Percentiles rank a stretch among this genome's conserved stretches.
These are phyloP conservation scores for Bubo scandiacus DNA, from an alignment of 2,113 vertebrate species.

Conservation along the genomic window DNA sequence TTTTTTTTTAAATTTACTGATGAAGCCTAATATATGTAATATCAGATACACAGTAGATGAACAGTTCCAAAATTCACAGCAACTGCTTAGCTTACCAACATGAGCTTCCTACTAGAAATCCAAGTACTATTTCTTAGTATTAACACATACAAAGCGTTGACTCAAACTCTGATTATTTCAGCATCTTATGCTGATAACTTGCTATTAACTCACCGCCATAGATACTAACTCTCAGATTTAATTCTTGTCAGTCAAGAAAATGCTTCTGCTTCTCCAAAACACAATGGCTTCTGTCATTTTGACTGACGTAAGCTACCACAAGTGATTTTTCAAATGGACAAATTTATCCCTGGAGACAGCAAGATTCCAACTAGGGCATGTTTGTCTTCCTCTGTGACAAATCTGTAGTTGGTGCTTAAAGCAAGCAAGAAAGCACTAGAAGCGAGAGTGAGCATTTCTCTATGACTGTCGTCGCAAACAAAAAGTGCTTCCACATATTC, in stretches of 20 bases:
- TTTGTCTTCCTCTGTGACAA: slow-evolving; percentile 11
- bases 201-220: not conserved
- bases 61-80: not conserved
- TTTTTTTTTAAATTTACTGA: not conserved
- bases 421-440: not conserved
- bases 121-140: not conserved
- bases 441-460: not conserved
- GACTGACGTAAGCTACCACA: slow-evolving; percentile 40
- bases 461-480: not conserved
- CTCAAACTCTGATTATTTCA: not conserved
- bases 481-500: not conserved
- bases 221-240: slow-evolving; percentile 13
- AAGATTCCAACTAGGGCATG: slow-evolving; percentile 32
- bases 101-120: not conserved
- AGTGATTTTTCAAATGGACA: slow-evolving; percentile 59
- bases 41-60: not conserved
- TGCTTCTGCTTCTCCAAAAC: not conserved
- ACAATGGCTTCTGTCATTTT: slow-evolving; percentile 50
- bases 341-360: slow-evolving; percentile 49
- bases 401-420: not conserved
- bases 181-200: not conserved
- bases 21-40: too few species aligned
- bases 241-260: not conserved
- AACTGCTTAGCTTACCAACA: not conserved
- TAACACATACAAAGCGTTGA: not conserved